A percentile compares a stretch with the other conserved stretches of the same genome.
Evolutionary conservation across 2,888 invertebrate genomes (phyloP).

Genomic region (Anoncus sp.): DNA sequence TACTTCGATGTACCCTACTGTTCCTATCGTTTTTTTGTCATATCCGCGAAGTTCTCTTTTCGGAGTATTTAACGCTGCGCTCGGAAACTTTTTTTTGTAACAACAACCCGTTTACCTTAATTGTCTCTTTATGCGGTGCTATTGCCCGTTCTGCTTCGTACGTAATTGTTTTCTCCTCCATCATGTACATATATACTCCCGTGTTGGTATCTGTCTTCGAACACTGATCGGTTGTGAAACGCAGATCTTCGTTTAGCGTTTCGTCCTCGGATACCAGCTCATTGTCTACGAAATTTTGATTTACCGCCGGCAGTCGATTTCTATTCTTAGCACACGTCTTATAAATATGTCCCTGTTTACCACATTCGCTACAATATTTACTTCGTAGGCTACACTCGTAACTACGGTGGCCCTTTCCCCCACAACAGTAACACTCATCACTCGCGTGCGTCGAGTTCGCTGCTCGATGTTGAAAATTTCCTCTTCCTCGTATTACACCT

Average conservation of each 20-base stretch:
- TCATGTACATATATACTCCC: slow-evolving; percentile 23
- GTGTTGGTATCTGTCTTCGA: not conserved
- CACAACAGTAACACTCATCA: slow-evolving; percentile 38
- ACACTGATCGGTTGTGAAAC: slow-evolving; percentile 24
- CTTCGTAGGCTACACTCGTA: slow-evolving; percentile 17
- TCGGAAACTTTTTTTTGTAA: slow-evolving; percentile 2
- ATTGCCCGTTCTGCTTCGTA: not conserved
- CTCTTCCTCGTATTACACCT: slow-evolving; percentile 1
- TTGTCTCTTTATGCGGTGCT: slow-evolving; percentile 24
- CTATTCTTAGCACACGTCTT: slow-evolving; percentile 27
- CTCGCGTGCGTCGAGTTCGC: not conserved
- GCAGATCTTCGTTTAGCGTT: not conserved
- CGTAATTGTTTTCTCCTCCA: not conserved
- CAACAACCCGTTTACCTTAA: slow-evolving; percentile 15
- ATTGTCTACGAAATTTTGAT: slow-evolving; percentile 13
- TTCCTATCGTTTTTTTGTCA: slow-evolving; percentile 23
- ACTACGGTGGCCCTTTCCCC: slow-evolving; percentile 27
- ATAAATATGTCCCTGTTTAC: slow-evolving; percentile 39
- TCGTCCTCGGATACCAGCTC: not conserved
- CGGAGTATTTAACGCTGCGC: slow-evolving; percentile 1
- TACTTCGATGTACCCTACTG: slow-evolving; percentile 15
- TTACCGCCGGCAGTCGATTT: not conserved
- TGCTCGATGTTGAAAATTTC: not conserved
- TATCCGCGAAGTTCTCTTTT: slow-evolving; percentile 1
- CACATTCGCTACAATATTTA: slow-evolving; percentile 49